Conservation (phyloP, 2,888 invertebrate genomes). For the Mycalesis mineus region DNA sequence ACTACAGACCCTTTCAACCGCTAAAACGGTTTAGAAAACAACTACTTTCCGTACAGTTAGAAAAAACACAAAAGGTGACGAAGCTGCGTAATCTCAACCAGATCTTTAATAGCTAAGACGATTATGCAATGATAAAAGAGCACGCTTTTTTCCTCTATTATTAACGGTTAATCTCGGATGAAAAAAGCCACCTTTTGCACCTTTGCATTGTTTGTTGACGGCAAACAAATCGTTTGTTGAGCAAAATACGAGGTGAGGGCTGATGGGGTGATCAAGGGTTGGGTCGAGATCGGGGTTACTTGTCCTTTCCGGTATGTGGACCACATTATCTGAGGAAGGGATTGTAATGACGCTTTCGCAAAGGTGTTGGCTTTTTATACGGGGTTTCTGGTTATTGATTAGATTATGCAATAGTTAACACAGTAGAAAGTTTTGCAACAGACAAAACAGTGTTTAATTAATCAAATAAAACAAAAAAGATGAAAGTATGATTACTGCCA, state of each 20-base stretch:
- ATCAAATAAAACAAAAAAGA: no score
- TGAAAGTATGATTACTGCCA: no score
- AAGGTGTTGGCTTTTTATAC: slow-evolving; percentile 14
- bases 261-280: slow-evolving; percentile 67
- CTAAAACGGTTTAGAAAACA: slow-evolving; percentile 64
- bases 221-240: slow-evolving; percentile 75
- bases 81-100: slow-evolving; percentile 52
- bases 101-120: slow-evolving; percentile 67
- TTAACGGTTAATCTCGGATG: slow-evolving; percentile 61
- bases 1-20: slow-evolving; percentile 58
- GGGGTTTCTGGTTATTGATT: slow-evolving; percentile 11
- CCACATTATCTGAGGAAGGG: slow-evolving; percentile 54
- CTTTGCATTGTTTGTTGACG: slow-evolving; percentile 73
- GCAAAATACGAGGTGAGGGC: slow-evolving; percentile 59
- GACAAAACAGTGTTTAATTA: no score
- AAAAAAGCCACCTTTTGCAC: slow-evolving; percentile 56
- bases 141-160: slow-evolving; percentile 55
- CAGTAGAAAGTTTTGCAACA: no score
- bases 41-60: slow-evolving; percentile 37
- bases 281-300: slow-evolving; percentile 69
- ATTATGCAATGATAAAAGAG: slow-evolving; percentile 63
- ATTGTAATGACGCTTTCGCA: slow-evolving; percentile 20
- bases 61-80: slow-evolving; percentile 55
- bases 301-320: slow-evolving; percentile 40
- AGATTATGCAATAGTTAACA: background rate